Percentiles rank a stretch among this genome's conserved stretches.
These are phyloP conservation scores for Mirza zaza DNA, from an alignment of 2,113 vertebrate species.

Conservation along the genomic window DNA sequence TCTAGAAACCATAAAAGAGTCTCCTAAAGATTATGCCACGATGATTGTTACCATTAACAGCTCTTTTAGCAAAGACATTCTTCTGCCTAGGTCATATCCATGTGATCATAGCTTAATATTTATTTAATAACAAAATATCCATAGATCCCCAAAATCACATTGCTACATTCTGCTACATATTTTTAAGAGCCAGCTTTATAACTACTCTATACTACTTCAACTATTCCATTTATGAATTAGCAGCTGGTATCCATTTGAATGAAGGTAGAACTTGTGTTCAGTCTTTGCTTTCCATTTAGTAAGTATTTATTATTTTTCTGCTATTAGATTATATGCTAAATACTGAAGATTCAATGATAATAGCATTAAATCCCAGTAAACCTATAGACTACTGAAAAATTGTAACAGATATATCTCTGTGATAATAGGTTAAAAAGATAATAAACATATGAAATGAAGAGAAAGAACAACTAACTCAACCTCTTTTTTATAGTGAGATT, in stretches of 20 bases:
- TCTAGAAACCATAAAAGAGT: background rate
- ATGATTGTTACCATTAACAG: background rate
- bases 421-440: background rate
- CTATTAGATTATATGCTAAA: background rate
- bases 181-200: background rate
- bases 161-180: background rate
- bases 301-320: background rate
- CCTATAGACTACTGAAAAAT: background rate
- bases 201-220: background rate
- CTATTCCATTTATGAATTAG: background rate
- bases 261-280: background rate
- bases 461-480: background rate
- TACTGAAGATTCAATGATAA: background rate
- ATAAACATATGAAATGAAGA: background rate
- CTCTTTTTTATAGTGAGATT: fast-evolving
- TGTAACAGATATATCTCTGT: background rate
- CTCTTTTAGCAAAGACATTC: background rate
- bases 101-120: background rate
- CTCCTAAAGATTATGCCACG: background rate
- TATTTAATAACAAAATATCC: background rate
- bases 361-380: background rate
- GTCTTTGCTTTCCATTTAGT: background rate
- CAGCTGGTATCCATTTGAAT: background rate
- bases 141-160: background rate
- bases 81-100: background rate